These are phyloP conservation scores for Neodon shergylaensis DNA, from an alignment of 2,113 vertebrate species.

Conservation along the genomic window DNA sequence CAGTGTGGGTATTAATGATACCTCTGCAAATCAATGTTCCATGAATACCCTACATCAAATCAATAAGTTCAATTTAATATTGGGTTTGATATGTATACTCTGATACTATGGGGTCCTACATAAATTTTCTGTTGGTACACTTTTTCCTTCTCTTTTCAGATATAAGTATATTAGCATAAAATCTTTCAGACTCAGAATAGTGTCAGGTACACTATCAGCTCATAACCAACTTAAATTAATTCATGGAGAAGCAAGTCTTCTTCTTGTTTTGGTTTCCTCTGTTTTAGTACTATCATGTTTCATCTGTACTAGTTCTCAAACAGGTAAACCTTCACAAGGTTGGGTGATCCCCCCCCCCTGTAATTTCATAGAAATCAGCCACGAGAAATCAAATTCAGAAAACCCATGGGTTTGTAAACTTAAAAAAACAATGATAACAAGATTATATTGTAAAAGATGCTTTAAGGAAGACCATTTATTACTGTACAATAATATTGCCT, in stretches of 20 bases:
- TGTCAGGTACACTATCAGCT: not conserved
- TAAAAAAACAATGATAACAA: not conserved
- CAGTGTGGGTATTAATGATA: not conserved
- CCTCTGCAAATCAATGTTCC: not conserved
- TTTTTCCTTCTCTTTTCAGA: not conserved
- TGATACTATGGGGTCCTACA: not conserved
- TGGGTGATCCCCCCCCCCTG: not conserved
- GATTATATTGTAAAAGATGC: not conserved
- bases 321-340: not conserved
- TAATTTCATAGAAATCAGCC: conserved; percentile 6
- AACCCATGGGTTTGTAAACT: not conserved
- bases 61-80: conserved; percentile 3
- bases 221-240: not conserved
- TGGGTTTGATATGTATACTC: not conserved
- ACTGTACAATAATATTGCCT: not conserved
- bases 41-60: not conserved
- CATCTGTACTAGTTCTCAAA: not conserved
- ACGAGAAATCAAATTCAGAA: conserved; percentile 9
- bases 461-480: conserved; percentile 31
- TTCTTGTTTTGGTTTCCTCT: not conserved
- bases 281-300: not conserved
- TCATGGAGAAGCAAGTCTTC: not conserved
- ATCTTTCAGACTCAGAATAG: not conserved
- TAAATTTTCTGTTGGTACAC: not conserved
- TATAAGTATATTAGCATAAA: not conserved